These are phyloP conservation scores for Epicampocera succincta DNA, from an alignment of 2,888 invertebrate species.

Conservation along the genomic window DNA sequence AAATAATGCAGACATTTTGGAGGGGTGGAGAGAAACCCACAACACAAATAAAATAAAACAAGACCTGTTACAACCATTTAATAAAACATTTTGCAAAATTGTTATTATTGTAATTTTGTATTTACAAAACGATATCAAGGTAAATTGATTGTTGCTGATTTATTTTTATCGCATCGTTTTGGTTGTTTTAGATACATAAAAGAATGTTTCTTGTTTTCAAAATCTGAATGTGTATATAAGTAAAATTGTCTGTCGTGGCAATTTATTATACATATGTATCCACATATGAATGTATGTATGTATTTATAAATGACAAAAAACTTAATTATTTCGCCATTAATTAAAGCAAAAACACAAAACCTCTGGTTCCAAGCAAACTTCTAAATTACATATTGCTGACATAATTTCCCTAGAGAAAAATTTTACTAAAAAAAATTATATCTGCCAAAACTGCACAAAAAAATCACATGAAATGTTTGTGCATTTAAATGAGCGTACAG, in stretches of 20 bases:
- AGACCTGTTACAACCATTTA: constrained; percentile 25
- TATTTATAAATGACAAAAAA: constrained; percentile 8
- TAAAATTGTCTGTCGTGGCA: no score
- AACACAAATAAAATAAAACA: constrained; percentile 3
- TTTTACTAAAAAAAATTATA: constrained; percentile 27
- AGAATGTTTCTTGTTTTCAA: no score
- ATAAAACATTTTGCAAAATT: constrained; percentile 25
- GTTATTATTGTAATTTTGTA: constrained; percentile 41
- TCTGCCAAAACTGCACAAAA: constrained; percentile 18
- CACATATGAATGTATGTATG: no score
- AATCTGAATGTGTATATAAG: no score
- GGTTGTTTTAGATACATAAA: no score
- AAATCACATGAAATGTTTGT: constrained; percentile 46
- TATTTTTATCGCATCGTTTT: no score
- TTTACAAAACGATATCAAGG: constrained; percentile 47
- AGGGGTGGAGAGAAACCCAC: constrained; percentile 8
- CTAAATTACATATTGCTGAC: constrained; percentile 60
- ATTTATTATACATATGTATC: no score
- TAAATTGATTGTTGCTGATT: constrained; percentile 1
- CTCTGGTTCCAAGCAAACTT: constrained; percentile 35
- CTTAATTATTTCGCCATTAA: constrained; percentile 49
- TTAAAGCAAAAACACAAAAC: constrained; percentile 38
- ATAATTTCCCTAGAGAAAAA: constrained; percentile 67
- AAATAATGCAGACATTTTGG: constrained; percentile 40
- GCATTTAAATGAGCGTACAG: not conserved